Percentiles rank a stretch among this genome's conserved stretches.
Conservation (phyloP, 2,797 vertebrate species). For the Schizopygopsis malacanthus region DNA sequence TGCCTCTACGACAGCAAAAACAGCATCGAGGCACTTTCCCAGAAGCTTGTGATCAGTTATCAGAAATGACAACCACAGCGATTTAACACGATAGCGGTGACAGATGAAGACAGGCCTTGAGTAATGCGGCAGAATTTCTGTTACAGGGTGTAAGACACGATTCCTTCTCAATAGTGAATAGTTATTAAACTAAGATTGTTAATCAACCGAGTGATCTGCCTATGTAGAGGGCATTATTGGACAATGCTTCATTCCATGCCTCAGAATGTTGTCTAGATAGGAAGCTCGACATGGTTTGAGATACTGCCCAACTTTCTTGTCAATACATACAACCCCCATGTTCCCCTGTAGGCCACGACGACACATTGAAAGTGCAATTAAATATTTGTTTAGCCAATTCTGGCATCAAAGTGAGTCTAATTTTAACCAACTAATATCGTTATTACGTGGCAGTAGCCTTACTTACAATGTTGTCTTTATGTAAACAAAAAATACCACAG, state of each 20-base stretch:
- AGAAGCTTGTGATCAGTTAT: neutral
- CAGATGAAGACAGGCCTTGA: constrained; percentile 47
- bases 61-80: constrained; percentile 50
- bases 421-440: neutral
- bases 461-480: neutral
- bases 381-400: neutral
- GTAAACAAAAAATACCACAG: neutral
- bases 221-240: neutral
- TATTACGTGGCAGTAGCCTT: too few relatives aligned
- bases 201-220: neutral
- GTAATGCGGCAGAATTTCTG: neutral
- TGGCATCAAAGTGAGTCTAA: neutral
- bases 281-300: neutral
- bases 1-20: neutral
- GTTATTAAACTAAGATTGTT: neutral
- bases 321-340: neutral
- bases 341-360: constrained; percentile 48
- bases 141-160: neutral
- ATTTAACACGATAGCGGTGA: constrained; percentile 39
- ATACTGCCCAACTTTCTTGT: neutral
- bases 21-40: neutral
- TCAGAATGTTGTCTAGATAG: constrained; percentile 17
- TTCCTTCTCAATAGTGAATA: neutral
- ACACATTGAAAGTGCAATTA: constrained; percentile 1
- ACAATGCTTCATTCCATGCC: neutral